Conservation (phyloP, 2,113 vertebrate genomes). For the Todiramphus chloris region DNA sequence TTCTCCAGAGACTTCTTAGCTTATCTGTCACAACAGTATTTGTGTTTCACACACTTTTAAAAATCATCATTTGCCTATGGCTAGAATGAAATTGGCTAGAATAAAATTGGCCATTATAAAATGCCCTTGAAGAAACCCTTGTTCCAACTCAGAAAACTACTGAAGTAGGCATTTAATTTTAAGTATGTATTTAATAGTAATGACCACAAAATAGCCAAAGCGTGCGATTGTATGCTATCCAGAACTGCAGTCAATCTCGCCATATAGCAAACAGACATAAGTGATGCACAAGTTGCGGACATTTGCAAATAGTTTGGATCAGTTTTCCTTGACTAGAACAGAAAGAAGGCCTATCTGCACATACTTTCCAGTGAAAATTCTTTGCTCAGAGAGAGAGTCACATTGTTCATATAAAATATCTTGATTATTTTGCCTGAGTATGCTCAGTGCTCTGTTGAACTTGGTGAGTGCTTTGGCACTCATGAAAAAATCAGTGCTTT, state of each 20-base stretch:
- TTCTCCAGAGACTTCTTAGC: neutral
- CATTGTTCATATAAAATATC: neutral
- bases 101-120: neutral
- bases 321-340: neutral
- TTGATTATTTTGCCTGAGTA: neutral
- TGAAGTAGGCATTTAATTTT: neutral
- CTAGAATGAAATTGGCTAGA: neutral
- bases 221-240: neutral
- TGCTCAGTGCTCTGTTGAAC: neutral
- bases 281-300: neutral
- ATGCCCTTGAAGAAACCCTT: neutral
- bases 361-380: neutral
- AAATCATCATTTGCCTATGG: neutral
- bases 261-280: accelerated
- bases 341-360: neutral
- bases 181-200: neutral
- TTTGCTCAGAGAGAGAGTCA: neutral
- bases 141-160: neutral
- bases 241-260: neutral
- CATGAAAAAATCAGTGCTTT: accelerated
- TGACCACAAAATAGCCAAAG: neutral
- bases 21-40: neutral
- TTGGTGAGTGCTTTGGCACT: neutral
- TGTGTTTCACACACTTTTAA: neutral
- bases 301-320: neutral